A percentile compares a stretch with the other conserved stretches of the same genome.
phyloP scores from a whole-genome alignment of 2,113 vertebrate species.

The Calypte anna region DNA sequence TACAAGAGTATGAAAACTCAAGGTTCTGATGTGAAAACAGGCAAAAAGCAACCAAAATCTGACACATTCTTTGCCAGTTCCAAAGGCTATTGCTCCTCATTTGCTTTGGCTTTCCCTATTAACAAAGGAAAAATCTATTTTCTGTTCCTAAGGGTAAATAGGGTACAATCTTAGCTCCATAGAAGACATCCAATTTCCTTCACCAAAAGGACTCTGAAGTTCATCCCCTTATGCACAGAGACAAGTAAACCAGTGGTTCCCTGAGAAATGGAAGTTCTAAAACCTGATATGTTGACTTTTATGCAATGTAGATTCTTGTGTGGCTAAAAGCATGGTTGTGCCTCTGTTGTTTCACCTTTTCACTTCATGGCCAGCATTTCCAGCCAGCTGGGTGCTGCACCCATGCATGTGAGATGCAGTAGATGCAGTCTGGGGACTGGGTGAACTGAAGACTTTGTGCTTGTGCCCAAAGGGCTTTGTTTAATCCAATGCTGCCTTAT shows the following conservation, averaged over 20 bases:
- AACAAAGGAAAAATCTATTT: conserved; percentile 16
- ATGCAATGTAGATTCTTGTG: neutral
- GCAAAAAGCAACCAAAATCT: neutral
- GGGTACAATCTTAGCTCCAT: neutral
- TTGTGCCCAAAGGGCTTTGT: neutral
- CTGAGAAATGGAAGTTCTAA: conserved; percentile 2
- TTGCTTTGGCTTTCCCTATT: neutral
- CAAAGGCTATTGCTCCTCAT: neutral
- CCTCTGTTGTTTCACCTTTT: neutral
- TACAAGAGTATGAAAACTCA: neutral
- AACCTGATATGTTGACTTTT: conserved; percentile 16
- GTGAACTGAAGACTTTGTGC: neutral
- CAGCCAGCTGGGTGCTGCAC: neutral
- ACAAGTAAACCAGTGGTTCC: neutral
- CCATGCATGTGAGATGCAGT: neutral
- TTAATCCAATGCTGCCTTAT: neutral
- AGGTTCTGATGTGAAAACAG: neutral
- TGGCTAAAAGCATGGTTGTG: neutral
- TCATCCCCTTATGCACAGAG: neutral
- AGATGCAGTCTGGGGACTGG: neutral
- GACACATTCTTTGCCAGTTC: neutral
- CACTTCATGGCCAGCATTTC: neutral
- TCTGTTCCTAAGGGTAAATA: neutral
- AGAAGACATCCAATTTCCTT: neutral
- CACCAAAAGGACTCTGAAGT: neutral